Evolutionary conservation across 2,797 vertebrate species (phyloP).

Genomic region (Amblyraja radiata): DNA sequence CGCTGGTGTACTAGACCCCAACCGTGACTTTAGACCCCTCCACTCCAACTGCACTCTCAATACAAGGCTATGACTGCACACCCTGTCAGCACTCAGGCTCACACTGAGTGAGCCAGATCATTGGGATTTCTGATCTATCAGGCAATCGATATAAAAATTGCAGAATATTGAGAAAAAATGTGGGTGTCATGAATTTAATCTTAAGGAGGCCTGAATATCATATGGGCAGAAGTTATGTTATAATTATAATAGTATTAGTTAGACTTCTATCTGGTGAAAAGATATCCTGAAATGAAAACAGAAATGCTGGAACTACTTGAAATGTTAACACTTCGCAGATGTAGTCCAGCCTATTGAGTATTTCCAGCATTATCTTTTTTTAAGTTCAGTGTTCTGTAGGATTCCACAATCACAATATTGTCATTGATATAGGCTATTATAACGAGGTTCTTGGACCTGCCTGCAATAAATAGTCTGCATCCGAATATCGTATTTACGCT

Average conservation of each 20-base stretch:
- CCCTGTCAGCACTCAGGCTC: too few relatives aligned
- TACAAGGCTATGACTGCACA: too few relatives aligned
- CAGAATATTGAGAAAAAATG: neutral
- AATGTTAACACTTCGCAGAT: too few relatives aligned
- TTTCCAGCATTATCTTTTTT: too few relatives aligned
- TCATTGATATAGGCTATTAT: neutral
- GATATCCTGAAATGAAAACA: too few relatives aligned
- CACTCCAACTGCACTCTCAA: too few relatives aligned
- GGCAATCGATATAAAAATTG: neutral
- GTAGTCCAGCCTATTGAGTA: too few relatives aligned
- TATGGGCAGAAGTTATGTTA: neutral
- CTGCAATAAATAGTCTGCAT: neutral
- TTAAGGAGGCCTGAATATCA: neutral
- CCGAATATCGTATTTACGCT: neutral
- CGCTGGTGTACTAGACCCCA: too few relatives aligned
- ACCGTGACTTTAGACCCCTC: too few relatives aligned
- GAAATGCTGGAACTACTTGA: too few relatives aligned
- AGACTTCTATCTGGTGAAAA: neutral
- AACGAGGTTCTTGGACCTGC: neutral
- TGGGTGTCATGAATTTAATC: neutral
- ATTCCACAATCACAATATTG: neutral
- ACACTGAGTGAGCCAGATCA: too few relatives aligned
- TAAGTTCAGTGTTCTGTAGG: neutral
- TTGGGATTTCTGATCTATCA: too few relatives aligned
- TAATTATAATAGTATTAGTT: neutral